phyloP scores from a whole-genome alignment of 2,888 invertebrate species.

The Polietes domitor region DNA sequence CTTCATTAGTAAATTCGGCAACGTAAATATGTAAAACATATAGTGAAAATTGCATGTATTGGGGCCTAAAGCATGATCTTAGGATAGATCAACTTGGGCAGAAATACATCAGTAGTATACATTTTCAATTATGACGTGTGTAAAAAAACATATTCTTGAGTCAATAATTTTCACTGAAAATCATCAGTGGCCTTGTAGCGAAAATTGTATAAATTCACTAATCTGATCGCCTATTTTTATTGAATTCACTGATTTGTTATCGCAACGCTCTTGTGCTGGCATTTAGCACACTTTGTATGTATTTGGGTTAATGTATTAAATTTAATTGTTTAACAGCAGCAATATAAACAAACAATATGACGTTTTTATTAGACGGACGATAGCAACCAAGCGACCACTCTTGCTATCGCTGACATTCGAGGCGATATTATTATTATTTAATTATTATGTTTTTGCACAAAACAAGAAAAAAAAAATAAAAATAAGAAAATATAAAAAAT shows the following conservation, averaged over 20 bases:
- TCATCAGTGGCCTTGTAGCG: too few species aligned
- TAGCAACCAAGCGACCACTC: neutral
- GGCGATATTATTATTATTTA: too few species aligned
- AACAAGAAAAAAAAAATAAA: constrained; percentile 10
- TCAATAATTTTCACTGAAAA: too few species aligned
- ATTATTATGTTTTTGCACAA: neutral
- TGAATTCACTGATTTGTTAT: neutral
- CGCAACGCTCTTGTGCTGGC: neutral
- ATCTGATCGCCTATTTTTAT: neutral
- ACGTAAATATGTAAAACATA: too few species aligned
- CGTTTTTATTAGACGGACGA: constrained; percentile 3
- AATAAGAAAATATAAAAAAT: neutral
- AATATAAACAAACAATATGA: neutral
- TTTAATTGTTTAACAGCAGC: neutral
- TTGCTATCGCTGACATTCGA: constrained; percentile 11
- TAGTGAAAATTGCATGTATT: too few species aligned
- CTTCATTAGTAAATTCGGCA: too few species aligned
- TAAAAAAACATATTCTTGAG: too few species aligned
- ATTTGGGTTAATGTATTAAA: constrained; percentile 20
- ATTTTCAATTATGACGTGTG: too few species aligned
- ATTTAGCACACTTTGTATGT: neutral
- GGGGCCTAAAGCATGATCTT: too few species aligned
- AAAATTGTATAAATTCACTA: too few species aligned
- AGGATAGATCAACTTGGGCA: too few species aligned
- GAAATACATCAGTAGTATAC: too few species aligned